Evolutionary conservation across 2,888 invertebrate genomes (phyloP), one percentile per base, ranked within the genome.

Genomic region (Ariolimax columbianus): DNA sequence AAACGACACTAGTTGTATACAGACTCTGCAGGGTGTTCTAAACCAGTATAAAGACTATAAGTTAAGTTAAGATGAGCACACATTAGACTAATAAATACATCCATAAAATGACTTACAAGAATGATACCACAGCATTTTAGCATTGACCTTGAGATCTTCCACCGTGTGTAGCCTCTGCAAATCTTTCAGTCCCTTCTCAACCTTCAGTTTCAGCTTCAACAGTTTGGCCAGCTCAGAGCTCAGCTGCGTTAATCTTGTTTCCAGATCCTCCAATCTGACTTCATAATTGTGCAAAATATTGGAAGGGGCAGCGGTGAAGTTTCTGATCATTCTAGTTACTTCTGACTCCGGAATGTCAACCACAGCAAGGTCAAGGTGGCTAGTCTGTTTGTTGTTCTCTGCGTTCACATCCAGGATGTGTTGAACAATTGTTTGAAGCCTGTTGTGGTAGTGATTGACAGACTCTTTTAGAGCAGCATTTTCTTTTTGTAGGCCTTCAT

Each of bases 171-270:
- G 77, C 26, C 43, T 77, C 63, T 88, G 85, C 63, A 93, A 87
- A 36, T 92, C 90, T 43, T 91, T 89, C n/a, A 93, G 86, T 17
- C 92, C 92, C 82, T 89, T 87, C 86, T 93, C 93, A 72, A 92
- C 86, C 66, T 90, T 91, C 70, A 91, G 78, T 77, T 91, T 91
- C 84, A 91, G 89, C 79, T 89, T 88, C 59, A 92, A 82, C 83
- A 92, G 86, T 86, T 92, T 92, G 1, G 92, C 92, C 43, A 93
- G 82, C 81, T 92, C 92, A 84, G 89, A 88, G 77, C 89, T 93
- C 86, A 92, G 85, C 86, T 91, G 89, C 30, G 93, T 93, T 38
- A 93, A 89, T 83, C 93, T 87, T n/a, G 92, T 92, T 84, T 94
- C 93, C 38, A 93, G 86, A 73, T 93, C 92, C 83, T 93, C 93